Conservation (phyloP, 1,140 invertebrate species). For the Hestina assimilis region DNA sequence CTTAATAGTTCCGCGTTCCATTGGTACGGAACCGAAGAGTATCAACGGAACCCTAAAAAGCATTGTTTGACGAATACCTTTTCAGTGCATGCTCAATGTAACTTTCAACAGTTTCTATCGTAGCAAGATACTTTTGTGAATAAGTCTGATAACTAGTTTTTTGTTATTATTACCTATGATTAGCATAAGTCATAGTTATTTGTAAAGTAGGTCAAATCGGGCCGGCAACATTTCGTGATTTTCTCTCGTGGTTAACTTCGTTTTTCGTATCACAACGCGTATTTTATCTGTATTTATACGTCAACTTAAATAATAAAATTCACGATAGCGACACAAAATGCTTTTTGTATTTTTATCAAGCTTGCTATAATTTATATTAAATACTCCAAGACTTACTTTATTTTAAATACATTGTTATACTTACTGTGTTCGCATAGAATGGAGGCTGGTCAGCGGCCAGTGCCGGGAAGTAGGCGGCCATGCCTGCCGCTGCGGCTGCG, state of each 20-base stretch:
- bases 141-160: background rate
- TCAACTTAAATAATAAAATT: constrained; percentile 14
- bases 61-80: too few species aligned
- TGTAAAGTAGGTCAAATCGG: constrained; percentile 16
- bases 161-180: constrained; percentile 12
- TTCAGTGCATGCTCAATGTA: too few species aligned
- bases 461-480: constrained; percentile 89
- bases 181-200: constrained; percentile 8
- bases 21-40: too few species aligned
- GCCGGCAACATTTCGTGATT: constrained; percentile 9
- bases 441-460: constrained; percentile 88
- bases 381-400: constrained; percentile 82
- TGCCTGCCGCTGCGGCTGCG: constrained; percentile 84
- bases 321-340: constrained; percentile 1
- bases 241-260: background rate
- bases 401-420: too few species aligned
- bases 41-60: too few species aligned
- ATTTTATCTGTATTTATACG: constrained; percentile 12
- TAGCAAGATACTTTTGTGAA: background rate
- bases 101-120: background rate
- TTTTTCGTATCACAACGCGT: constrained; percentile 5
- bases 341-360: background rate
- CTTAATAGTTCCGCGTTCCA: too few species aligned
- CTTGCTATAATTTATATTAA: background rate
- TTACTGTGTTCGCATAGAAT: constrained; percentile 90